phyloP scores from a whole-genome alignment of 1,140 invertebrate genomes.

The Solenopsis invicta region DNA sequence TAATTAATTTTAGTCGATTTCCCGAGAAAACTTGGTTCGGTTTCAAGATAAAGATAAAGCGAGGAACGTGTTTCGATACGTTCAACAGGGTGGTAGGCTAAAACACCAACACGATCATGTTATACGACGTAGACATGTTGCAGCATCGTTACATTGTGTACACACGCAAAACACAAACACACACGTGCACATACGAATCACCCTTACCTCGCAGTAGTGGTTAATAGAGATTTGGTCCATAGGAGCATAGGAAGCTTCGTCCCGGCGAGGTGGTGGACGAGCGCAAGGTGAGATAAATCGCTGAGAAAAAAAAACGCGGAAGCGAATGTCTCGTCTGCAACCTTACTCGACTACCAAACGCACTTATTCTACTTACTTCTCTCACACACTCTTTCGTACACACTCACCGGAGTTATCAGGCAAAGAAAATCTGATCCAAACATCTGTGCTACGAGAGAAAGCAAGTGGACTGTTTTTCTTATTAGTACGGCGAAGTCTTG shows the following conservation, averaged over 20 bases:
- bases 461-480: background rate
- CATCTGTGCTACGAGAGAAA: background rate
- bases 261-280: conserved; percentile 97
- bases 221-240: conserved; percentile 87
- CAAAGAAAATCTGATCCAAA: conserved; percentile 37
- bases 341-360: conserved; percentile 77
- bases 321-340: conserved; percentile 82
- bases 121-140: conserved; percentile 48
- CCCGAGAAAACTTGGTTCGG: conserved; percentile 49
- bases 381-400: conserved; percentile 67
- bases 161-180: conserved; percentile 68
- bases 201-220: conserved; percentile 60
- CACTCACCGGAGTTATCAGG: conserved; percentile 70
- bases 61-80: conserved; percentile 54
- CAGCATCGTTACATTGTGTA: conserved; percentile 30
- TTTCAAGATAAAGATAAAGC: conserved; percentile 58
- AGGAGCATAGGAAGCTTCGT: conserved; percentile 95
- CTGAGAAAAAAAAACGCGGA: conserved; percentile 68
- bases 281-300: conserved; percentile 93
- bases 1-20: conserved; percentile 48
- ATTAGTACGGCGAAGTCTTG: background rate
- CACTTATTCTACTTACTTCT: conserved; percentile 67
- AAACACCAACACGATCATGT: background rate
- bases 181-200: conserved; percentile 79
- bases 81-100: background rate